Conservation (phyloP, 37 sponge, comb jelly and placozoan genomes). For the Oscarella lobularis region DNA sequence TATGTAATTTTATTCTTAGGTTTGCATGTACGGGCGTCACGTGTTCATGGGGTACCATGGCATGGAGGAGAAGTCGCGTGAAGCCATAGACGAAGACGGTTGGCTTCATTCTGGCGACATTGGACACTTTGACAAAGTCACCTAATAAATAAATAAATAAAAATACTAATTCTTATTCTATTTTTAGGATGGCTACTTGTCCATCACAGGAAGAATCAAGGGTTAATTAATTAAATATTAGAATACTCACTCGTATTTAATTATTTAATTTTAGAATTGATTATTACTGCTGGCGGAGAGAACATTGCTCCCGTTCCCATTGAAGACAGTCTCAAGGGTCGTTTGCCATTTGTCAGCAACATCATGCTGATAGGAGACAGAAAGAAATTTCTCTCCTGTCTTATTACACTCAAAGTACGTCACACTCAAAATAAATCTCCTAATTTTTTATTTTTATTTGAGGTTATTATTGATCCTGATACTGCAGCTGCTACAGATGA, state of each 20-base stretch:
- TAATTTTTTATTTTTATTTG: background rate
- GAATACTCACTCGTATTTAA: background rate
- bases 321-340: conserved; percentile 39
- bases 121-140: conserved; percentile 54
- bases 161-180: conserved; percentile 6
- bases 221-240: conserved; percentile 16
- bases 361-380: conserved; percentile 72
- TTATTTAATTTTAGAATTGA: conserved; percentile 28
- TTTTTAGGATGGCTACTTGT: conserved; percentile 35
- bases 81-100: conserved; percentile 70
- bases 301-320: conserved; percentile 69
- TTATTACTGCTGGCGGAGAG: conserved; percentile 81
- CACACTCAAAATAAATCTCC: background rate
- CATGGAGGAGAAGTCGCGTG: conserved; percentile 72
- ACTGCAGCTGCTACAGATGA: conserved; percentile 63
- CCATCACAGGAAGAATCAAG: conserved; percentile 56
- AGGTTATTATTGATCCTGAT: conserved; percentile 63
- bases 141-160: too few relatives aligned
- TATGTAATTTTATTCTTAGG: conserved; percentile 26
- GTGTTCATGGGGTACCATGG: conserved; percentile 91
- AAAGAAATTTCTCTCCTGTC: conserved; percentile 55
- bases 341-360: conserved; percentile 70
- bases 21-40: conserved; percentile 61
- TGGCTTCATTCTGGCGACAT: conserved; percentile 93
- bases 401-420: conserved; percentile 62